phyloP scores from a whole-genome alignment of 2,888 invertebrate species.

The Micropterix aruncella region DNA sequence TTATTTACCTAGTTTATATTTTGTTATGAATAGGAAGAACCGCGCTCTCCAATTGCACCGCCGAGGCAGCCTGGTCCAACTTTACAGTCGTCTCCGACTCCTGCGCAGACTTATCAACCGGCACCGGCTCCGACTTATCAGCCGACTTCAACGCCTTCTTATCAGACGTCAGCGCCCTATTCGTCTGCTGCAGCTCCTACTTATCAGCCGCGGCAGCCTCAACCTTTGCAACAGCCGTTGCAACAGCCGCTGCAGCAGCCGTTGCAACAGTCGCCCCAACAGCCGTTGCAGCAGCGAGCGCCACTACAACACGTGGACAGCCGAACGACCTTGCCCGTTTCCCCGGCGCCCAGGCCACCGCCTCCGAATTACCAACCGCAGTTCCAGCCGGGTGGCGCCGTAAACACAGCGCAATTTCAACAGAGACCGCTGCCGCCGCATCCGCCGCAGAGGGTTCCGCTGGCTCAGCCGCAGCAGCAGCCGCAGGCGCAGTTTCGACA shows the following conservation, averaged over 20 bases:
- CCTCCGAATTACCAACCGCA: slow-evolving; percentile 19
- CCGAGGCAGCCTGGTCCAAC: not conserved
- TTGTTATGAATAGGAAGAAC: not conserved
- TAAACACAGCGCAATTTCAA: slow-evolving; percentile 18
- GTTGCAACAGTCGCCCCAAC: slow-evolving; percentile 3
- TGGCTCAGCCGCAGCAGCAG: slow-evolving; percentile 19
- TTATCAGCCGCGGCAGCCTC: slow-evolving; percentile 20
- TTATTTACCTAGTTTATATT: no score
- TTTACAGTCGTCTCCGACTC: not conserved
- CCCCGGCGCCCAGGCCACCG: slow-evolving; percentile 22
- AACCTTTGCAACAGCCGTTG: slow-evolving; percentile 20
- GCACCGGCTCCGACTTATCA: no score
- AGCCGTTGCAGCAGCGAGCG: slow-evolving; percentile 5
- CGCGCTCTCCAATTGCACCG: not conserved
- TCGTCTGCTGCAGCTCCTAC: slow-evolving; percentile 26
- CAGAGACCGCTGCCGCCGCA: not conserved
- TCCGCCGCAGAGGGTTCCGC: not conserved
- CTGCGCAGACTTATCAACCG: not conserved
- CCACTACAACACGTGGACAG: slow-evolving; percentile 23
- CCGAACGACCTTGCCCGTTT: slow-evolving; percentile 18
- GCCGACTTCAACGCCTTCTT: no score
- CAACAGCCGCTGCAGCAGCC: slow-evolving; percentile 26
- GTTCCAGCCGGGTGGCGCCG: slow-evolving; percentile 33
- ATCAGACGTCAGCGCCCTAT: slow-evolving; percentile 1
- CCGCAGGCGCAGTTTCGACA: slow-evolving; percentile 21